Evolutionary conservation across 2,888 invertebrate genomes (phyloP).

Genomic region (Drosophila mulleri): DNA sequence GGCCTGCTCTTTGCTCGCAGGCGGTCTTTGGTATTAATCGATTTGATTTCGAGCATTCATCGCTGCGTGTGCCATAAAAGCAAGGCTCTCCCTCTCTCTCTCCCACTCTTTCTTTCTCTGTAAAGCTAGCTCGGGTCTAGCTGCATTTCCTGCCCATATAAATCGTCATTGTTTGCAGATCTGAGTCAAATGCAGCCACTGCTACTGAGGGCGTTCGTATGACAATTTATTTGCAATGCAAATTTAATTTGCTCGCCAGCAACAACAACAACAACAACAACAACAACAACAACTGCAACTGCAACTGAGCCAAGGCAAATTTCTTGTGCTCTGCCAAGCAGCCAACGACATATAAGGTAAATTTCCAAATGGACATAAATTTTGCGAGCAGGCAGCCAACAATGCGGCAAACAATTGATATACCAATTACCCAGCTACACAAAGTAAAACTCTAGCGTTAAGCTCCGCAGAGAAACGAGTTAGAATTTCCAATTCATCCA

Average conservation of each 20-base stretch:
- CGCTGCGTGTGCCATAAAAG: constrained; percentile 18
- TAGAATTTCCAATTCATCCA: not conserved
- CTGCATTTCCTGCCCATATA: constrained; percentile 59
- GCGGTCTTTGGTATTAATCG: constrained; percentile 41
- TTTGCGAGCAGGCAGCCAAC: constrained; percentile 41
- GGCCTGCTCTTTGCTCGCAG: constrained; percentile 41
- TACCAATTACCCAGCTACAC: constrained; percentile 74
- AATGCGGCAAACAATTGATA: constrained; percentile 70
- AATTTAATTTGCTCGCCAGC: constrained; percentile 62
- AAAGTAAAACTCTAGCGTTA: constrained; percentile 24
- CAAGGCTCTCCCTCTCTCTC: constrained; percentile 19
- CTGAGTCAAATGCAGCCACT: constrained; percentile 35
- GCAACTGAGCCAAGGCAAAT: constrained; percentile 54
- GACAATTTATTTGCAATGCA: constrained; percentile 81
- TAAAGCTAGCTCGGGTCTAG: constrained; percentile 42
- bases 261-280: constrained; percentile 1
- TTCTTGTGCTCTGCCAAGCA: constrained; percentile 47
- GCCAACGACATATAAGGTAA: constrained; percentile 27
- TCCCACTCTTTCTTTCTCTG: not conserved
- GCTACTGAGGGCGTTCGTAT: constrained; percentile 63
- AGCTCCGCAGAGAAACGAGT: not conserved
- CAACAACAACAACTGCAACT: not conserved
- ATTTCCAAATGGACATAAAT: constrained; percentile 47
- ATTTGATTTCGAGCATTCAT: constrained; percentile 40
- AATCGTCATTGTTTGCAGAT: constrained; percentile 54